phyloP scores from a whole-genome alignment of 92 coral and sea anemone genomes.

The Desmophyllum pertusum region DNA sequence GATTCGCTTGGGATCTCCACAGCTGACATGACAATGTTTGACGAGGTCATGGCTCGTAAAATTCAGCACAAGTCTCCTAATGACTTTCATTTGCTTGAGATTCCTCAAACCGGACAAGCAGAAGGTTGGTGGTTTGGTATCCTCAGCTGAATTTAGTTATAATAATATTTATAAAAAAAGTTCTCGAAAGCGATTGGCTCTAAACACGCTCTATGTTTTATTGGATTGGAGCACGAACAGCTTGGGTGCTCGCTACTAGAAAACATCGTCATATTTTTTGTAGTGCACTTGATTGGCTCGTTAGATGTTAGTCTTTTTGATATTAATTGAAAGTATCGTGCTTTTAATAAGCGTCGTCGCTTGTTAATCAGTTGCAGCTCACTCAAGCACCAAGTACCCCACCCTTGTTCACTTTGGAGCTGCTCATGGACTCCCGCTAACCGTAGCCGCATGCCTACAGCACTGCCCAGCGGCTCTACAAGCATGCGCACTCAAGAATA shows the following conservation, averaged over 20 bases:
- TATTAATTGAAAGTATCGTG: background rate
- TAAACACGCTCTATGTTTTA: too few relatives aligned
- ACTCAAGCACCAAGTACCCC: background rate
- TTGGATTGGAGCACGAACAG: too few relatives aligned
- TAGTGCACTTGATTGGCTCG: too few relatives aligned
- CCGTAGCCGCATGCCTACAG: constrained; percentile 2
- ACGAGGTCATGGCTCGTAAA: background rate
- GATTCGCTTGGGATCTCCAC: constrained; percentile 5
- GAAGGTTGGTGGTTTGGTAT: background rate
- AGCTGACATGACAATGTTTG: constrained; percentile 5
- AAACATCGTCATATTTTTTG: too few relatives aligned
- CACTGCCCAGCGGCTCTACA: constrained; percentile 22
- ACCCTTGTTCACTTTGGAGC: constrained; percentile 28
- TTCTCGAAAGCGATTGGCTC: too few relatives aligned
- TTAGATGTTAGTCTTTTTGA: background rate
- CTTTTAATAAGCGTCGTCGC: background rate
- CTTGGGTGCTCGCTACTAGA: too few relatives aligned
- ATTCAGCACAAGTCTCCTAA: constrained; percentile 5
- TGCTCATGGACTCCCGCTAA: constrained; percentile 1
- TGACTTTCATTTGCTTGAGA: constrained; percentile 2
- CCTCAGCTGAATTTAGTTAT: too few relatives aligned
- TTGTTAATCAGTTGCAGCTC: background rate
- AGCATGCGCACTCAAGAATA: constrained; percentile 16
- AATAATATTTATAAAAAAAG: too few relatives aligned
- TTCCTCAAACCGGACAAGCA: background rate